These are phyloP conservation scores for Bubalus kerabau DNA, from an alignment of 2,113 vertebrate genomes.

Conservation along the genomic window DNA sequence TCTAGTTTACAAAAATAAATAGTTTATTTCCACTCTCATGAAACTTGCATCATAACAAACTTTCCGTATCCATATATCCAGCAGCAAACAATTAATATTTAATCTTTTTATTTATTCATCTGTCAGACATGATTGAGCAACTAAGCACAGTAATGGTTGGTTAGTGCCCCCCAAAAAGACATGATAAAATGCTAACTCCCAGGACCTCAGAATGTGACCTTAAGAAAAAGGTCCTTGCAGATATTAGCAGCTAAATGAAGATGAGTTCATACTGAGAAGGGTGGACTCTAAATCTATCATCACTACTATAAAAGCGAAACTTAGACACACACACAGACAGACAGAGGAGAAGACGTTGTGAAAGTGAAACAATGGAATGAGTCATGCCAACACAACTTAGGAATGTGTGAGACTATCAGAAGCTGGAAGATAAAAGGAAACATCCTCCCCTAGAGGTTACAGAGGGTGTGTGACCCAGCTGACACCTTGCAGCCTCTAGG, in stretches of 20 bases:
- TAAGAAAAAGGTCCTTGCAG: neutral
- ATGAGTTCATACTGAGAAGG: neutral
- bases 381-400: neutral
- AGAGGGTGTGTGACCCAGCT: fast-evolving
- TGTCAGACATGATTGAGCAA: neutral
- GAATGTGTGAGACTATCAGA: fast-evolving
- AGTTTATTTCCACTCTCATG: neutral
- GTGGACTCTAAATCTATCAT: neutral
- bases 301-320: neutral
- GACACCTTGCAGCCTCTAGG: neutral
- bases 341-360: neutral
- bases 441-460: fast-evolving
- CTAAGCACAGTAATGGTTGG: neutral
- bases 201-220: neutral
- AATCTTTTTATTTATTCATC: neutral
- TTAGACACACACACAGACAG: neutral
- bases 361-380: neutral
- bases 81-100: neutral
- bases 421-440: neutral
- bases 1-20: neutral
- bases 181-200: neutral
- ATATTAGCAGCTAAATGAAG: neutral
- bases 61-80: neutral
- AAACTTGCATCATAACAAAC: neutral
- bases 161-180: neutral